These are phyloP conservation scores for Sebastes itinus DNA, from an alignment of 2,797 vertebrate species.

Conservation along the genomic window DNA sequence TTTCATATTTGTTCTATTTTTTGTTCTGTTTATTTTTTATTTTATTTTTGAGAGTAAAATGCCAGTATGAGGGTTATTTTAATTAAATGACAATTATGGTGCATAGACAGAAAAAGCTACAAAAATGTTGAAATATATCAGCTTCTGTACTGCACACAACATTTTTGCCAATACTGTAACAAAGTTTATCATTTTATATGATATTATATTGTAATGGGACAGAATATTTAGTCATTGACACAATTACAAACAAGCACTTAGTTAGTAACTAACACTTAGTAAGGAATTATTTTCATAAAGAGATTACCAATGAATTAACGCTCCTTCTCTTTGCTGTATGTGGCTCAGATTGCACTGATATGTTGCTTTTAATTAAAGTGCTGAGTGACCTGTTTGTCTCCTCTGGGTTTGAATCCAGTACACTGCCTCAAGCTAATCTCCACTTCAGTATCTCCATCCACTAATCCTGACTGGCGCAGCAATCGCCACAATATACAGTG, in stretches of 20 bases:
- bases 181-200: neutral
- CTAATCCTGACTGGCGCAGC: conserved; percentile 55
- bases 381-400: conserved; percentile 60
- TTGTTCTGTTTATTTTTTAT: neutral
- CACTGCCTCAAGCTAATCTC: conserved; percentile 63
- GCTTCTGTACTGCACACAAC: no score
- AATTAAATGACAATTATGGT: neutral
- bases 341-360: conserved; percentile 18
- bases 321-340: neutral
- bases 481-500: conserved; percentile 45
- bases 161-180: neutral
- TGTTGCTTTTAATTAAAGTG: conserved; percentile 63
- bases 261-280: no score
- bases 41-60: neutral
- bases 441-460: conserved; percentile 58
- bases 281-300: conserved; percentile 8
- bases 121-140: neutral
- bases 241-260: conserved; percentile 6
- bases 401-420: conserved; percentile 48
- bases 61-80: neutral
- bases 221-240: neutral
- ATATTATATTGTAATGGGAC: neutral
- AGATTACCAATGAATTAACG: conserved; percentile 19
- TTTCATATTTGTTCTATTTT: neutral
- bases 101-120: neutral